These are phyloP conservation scores for Gorsachius goisagi DNA, from an alignment of 2,113 vertebrate species.

Conservation along the genomic window DNA sequence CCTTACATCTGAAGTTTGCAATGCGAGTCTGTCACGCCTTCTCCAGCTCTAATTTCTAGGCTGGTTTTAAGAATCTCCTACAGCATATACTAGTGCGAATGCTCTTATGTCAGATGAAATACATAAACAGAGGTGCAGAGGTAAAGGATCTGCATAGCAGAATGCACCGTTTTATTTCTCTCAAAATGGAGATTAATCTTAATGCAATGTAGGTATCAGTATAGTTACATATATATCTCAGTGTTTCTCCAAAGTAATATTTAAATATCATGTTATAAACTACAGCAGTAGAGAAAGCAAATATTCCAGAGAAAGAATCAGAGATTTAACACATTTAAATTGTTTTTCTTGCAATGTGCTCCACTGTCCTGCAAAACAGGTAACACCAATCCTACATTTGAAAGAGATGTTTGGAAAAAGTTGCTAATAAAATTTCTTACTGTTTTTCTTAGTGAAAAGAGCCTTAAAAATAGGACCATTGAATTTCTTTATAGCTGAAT, in stretches of 20 bases:
- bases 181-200: background rate
- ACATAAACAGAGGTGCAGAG: background rate
- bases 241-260: background rate
- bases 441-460: background rate
- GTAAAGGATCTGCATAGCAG: background rate
- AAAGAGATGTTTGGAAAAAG: background rate
- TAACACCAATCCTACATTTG: background rate
- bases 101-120: background rate
- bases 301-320: background rate
- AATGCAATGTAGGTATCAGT: background rate
- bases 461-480: background rate
- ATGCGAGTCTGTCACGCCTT: background rate
- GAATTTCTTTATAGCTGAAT: background rate
- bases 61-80: background rate
- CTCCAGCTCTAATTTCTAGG: background rate
- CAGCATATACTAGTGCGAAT: background rate
- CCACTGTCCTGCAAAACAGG: background rate
- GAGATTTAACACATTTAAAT: background rate
- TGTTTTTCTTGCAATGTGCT: background rate
- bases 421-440: background rate
- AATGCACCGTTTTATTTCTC: background rate
- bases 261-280: background rate
- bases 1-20: background rate
- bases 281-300: background rate
- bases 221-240: background rate